phyloP scores from a whole-genome alignment of 2,113 vertebrate genomes.

The Cyanoderma ruficeps region DNA sequence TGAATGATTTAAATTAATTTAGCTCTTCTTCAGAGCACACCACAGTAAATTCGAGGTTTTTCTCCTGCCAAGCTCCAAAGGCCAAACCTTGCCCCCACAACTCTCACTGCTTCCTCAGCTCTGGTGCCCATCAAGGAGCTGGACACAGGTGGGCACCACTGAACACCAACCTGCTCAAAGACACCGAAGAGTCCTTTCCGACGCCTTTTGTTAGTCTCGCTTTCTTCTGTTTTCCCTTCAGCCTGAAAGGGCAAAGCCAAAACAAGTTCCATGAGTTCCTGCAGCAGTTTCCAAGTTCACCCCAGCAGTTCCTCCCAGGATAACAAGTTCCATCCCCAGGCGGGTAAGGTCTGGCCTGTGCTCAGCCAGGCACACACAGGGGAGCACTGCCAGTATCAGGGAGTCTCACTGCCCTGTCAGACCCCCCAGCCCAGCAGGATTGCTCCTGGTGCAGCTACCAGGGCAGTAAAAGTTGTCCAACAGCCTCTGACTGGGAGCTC shows the following conservation, averaged over 20 bases:
- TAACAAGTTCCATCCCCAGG: neutral
- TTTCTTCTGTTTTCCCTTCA: slow-evolving; percentile 83
- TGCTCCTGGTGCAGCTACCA: accelerated
- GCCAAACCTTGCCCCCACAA: neutral
- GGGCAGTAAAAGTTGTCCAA: neutral
- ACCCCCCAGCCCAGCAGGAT: neutral
- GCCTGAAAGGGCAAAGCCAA: slow-evolving; percentile 72
- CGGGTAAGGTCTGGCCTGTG: neutral
- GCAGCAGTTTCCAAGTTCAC: neutral
- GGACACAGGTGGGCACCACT: neutral
- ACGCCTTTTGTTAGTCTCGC: slow-evolving; percentile 88
- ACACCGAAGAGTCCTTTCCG: slow-evolving; percentile 76
- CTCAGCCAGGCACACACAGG: neutral
- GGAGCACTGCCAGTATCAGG: accelerated
- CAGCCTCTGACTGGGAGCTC: neutral
- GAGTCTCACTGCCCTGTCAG: accelerated
- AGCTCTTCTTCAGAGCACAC: neutral
- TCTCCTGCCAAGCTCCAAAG: neutral
- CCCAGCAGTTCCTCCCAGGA: neutral
- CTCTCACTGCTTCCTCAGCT: neutral
- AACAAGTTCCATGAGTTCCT: neutral
- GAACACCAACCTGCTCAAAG: slow-evolving; percentile 85
- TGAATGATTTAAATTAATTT: neutral
- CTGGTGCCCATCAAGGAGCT: neutral
- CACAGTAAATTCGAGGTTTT: neutral